Conservation (phyloP, 2,888 invertebrate species). For the Neoaliturus tenellus region DNA sequence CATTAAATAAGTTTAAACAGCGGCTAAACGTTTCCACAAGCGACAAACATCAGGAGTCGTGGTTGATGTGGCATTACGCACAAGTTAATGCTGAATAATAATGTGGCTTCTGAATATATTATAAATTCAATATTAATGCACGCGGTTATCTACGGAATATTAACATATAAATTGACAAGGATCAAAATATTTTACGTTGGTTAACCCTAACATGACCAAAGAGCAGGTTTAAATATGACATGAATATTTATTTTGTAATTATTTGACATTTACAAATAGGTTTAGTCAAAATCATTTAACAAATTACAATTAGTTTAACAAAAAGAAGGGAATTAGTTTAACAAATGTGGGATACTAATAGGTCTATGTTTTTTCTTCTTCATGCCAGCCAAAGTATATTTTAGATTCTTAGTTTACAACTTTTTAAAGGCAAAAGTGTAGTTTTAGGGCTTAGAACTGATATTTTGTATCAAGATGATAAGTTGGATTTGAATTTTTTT, state of each 20-base stretch:
- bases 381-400: too few relatives aligned
- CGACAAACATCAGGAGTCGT: neutral
- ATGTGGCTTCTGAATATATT: slow-evolving; percentile 26
- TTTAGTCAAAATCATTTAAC: too few relatives aligned
- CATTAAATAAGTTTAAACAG: neutral
- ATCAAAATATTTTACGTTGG: slow-evolving; percentile 24
- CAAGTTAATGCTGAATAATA: slow-evolving; percentile 8
- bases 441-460: too few relatives aligned
- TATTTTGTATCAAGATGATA: too few relatives aligned
- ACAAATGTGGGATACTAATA: too few relatives aligned
- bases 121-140: slow-evolving; percentile 25
- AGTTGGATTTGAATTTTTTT: too few relatives aligned
- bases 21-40: neutral
- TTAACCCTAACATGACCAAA: neutral
- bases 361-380: too few relatives aligned
- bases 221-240: neutral
- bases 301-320: too few relatives aligned
- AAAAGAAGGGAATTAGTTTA: too few relatives aligned
- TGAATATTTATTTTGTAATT: slow-evolving; percentile 11
- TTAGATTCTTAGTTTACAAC: too few relatives aligned
- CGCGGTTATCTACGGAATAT: slow-evolving; percentile 7
- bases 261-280: too few relatives aligned
- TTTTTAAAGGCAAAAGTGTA: too few relatives aligned
- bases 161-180: slow-evolving; percentile 27
- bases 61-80: neutral